Evolutionary conservation across 2,797 vertebrate genomes (phyloP).

Genomic region (Falco peregrinus): DNA sequence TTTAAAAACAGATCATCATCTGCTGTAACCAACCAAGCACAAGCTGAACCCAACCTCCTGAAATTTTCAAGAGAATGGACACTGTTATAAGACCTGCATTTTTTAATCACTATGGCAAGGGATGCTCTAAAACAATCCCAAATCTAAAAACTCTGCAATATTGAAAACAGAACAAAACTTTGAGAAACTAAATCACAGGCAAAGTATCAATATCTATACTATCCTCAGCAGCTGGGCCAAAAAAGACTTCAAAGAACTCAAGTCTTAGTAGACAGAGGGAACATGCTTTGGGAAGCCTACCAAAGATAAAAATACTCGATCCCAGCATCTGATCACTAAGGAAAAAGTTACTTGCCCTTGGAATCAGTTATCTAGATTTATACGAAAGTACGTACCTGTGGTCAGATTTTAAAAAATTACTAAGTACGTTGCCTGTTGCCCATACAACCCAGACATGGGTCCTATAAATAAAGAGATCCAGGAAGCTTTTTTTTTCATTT

Average conservation of each 20-base stretch:
- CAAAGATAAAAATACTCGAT: background rate
- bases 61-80: background rate
- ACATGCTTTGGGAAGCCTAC: background rate
- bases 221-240: background rate
- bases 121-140: background rate
- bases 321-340: background rate
- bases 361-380: background rate
- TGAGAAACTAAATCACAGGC: background rate
- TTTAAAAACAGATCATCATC: background rate
- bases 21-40: background rate
- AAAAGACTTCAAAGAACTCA: background rate
- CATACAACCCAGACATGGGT: fast-evolving
- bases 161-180: background rate
- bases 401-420: background rate
- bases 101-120: background rate
- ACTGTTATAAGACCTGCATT: background rate
- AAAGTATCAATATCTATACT: background rate
- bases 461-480: background rate
- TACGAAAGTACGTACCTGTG: background rate
- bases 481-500: background rate
- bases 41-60: background rate
- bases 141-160: background rate
- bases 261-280: background rate
- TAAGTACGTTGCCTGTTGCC: background rate
- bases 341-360: background rate